These are phyloP conservation scores for Arbacia lixula DNA, from an alignment of 53 echinoderm and acorn worm species.

Conservation along the genomic window DNA sequence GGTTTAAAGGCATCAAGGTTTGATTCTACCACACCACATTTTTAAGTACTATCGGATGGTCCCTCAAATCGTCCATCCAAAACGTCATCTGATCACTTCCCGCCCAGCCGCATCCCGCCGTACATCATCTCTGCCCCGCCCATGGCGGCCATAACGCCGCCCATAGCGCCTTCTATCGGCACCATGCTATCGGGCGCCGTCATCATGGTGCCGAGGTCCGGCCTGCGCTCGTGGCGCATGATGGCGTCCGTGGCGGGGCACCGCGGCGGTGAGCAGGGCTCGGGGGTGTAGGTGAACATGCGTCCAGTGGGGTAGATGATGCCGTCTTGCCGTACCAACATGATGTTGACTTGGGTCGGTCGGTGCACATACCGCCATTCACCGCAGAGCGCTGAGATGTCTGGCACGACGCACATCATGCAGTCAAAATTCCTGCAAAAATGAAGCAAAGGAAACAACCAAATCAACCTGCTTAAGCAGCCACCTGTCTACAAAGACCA, in stretches of 20 bases:
- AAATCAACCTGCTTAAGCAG: no score
- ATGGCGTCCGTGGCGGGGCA: conserved; percentile 54
- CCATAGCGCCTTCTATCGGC: conserved; percentile 40
- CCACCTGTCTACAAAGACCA: no score
- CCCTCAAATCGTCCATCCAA: not conserved
- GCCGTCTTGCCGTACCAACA: conserved; percentile 91
- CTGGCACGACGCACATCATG: conserved; percentile 97
- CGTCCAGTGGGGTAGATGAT: conserved; percentile 98
- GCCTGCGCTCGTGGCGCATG: conserved; percentile 2
- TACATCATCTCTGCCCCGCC: not conserved
- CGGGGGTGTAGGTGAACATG: conserved; percentile 97
- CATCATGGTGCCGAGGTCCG: not conserved
- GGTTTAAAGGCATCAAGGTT: no score
- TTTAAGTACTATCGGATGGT: not conserved
- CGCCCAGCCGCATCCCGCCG: not conserved
- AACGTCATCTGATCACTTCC: not conserved
- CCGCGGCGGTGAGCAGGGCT: conserved; percentile 77
- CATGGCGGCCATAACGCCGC: conserved; percentile 8
- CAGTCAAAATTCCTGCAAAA: conserved; percentile 66
- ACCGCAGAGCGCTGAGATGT: conserved; percentile 93
- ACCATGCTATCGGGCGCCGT: conserved; percentile 2
- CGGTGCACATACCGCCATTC: conserved; percentile 89
- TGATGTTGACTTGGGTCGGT: conserved; percentile 97
- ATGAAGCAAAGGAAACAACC: no score
- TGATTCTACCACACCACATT: no score